These are phyloP conservation scores for Engystomops pustulosus DNA, from an alignment of 2,113 vertebrate species.

Conservation along the genomic window DNA sequence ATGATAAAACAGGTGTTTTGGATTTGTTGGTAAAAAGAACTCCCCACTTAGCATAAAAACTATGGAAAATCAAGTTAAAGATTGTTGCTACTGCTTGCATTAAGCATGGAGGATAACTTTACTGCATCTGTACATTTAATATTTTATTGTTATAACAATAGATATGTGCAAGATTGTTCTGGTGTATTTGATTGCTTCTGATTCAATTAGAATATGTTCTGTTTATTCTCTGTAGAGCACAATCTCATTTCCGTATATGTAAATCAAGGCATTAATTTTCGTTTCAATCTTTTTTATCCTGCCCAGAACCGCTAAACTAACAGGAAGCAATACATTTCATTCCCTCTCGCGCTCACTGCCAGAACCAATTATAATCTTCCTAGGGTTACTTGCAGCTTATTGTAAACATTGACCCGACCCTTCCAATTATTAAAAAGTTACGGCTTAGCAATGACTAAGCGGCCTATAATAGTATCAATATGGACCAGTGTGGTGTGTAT, in stretches of 20 bases:
- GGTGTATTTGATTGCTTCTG: not conserved
- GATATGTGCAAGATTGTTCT: not conserved
- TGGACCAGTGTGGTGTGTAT: too few relatives aligned
- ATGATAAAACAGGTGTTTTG: too few relatives aligned
- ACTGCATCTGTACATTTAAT: too few relatives aligned
- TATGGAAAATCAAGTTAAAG: too few relatives aligned
- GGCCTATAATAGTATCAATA: not conserved
- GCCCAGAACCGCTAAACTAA: not conserved
- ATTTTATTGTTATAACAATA: not conserved
- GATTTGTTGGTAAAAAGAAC: too few relatives aligned
- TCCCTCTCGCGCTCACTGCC: not conserved
- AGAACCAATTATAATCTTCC: constrained; percentile 18
- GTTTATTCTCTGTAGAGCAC: constrained; percentile 19
- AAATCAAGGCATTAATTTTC: constrained; percentile 3
- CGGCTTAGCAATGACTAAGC: not conserved
- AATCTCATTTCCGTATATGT: not conserved
- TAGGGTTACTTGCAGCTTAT: constrained; percentile 11
- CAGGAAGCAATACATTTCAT: constrained; percentile 2
- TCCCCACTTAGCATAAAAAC: too few relatives aligned
- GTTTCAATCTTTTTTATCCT: not conserved
- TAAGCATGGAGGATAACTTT: too few relatives aligned
- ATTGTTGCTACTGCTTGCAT: too few relatives aligned
- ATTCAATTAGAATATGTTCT: constrained; percentile 29
- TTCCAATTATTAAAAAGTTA: constrained; percentile 28
- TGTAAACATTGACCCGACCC: not conserved